A percentile compares a stretch with the other conserved stretches of the same genome.
Evolutionary conservation across 2,888 invertebrate species (phyloP).

Genomic region (Cephalotes varians): DNA sequence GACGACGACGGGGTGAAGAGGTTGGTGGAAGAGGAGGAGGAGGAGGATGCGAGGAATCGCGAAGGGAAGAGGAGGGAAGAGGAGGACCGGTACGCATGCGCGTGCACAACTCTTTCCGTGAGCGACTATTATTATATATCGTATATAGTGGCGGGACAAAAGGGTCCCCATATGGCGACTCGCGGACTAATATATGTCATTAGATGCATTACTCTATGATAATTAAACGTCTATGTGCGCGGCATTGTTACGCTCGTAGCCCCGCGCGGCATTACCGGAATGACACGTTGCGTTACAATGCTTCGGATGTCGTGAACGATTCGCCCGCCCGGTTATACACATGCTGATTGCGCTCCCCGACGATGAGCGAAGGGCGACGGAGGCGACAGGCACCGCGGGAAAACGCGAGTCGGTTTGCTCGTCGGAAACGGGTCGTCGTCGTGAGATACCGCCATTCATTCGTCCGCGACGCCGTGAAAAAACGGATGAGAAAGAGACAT

Average conservation of each 20-base stretch:
- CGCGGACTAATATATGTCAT: constrained; percentile 85
- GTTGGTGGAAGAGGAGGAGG: constrained; percentile 46
- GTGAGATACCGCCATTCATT: constrained; percentile 16
- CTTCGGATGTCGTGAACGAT: constrained; percentile 84
- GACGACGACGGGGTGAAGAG: constrained; percentile 6
- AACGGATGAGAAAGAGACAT: neutral
- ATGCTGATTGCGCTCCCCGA: constrained; percentile 62
- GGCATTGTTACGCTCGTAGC: constrained; percentile 85
- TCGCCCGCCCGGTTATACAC: constrained; percentile 70
- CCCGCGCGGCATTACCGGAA: constrained; percentile 84
- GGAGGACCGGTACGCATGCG: constrained; percentile 78
- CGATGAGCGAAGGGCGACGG: constrained; percentile 32
- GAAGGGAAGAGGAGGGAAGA: constrained; percentile 76
- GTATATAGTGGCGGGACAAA: constrained; percentile 81
- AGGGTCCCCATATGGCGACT: constrained; percentile 85
- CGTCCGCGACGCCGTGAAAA: neutral
- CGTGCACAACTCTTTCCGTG: constrained; percentile 85
- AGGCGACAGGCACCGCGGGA: constrained; percentile 50
- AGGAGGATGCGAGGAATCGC: constrained; percentile 67
- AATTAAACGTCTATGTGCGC: constrained; percentile 85
- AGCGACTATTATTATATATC: constrained; percentile 83
- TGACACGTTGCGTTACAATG: constrained; percentile 85
- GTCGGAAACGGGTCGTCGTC: constrained; percentile 20
- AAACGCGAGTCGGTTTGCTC: constrained; percentile 31
- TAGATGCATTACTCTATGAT: constrained; percentile 86